These are phyloP conservation scores for Artibeus lituratus DNA, from an alignment of 2,797 vertebrate species.

Conservation along the genomic window DNA sequence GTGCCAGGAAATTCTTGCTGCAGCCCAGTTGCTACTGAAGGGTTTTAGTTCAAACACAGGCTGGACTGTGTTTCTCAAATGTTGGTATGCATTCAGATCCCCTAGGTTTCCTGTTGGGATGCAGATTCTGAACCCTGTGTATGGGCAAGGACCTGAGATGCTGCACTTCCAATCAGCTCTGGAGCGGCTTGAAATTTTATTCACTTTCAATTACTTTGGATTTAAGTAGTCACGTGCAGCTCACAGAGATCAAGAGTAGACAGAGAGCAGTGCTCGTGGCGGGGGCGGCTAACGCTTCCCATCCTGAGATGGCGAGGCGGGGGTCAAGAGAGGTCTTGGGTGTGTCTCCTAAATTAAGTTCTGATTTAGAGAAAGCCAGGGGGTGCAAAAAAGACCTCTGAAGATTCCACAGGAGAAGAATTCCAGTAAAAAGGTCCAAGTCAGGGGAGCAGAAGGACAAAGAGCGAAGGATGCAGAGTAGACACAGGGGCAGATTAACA, in stretches of 20 bases:
- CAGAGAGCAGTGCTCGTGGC: not conserved
- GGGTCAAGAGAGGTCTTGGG: not conserved
- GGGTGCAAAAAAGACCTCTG: not conserved
- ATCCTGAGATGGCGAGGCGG: not conserved
- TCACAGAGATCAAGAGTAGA: not conserved
- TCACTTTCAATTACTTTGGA: not conserved
- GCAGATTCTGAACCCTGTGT: not conserved
- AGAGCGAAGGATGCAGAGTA: not conserved
- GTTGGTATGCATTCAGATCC: accelerated
- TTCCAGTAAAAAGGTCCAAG: not conserved
- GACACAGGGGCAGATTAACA: not conserved
- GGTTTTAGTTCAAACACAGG: not conserved
- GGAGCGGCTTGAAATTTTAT: not conserved
- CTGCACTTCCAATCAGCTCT: not conserved
- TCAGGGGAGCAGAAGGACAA: not conserved
- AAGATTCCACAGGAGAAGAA: not conserved
- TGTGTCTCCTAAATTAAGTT: not conserved
- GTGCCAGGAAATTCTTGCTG: not conserved
- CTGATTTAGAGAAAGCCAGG: not conserved
- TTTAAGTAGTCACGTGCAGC: not conserved
- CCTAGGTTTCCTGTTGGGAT: not conserved
- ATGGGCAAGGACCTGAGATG: too few relatives aligned
- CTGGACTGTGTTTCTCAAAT: not conserved
- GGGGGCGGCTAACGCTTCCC: not conserved
- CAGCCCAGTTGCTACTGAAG: not conserved